Conservation (phyloP, 2,888 invertebrate species). For the Chorisops tibialis region DNA sequence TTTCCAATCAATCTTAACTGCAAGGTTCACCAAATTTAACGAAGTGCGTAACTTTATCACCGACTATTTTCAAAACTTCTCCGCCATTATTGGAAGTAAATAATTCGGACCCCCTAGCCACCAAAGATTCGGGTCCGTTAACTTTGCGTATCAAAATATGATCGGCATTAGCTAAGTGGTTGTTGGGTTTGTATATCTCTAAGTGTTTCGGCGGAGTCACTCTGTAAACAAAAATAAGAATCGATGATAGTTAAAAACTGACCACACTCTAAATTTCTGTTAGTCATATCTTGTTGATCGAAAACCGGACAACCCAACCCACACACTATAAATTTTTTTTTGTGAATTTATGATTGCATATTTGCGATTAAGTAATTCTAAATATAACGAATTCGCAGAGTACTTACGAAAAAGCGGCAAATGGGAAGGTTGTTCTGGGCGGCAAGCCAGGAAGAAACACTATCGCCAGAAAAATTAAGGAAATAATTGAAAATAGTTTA, state of each 20-base stretch:
- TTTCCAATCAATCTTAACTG: constrained; percentile 57
- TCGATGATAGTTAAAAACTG: too few species aligned
- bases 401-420: constrained; percentile 64
- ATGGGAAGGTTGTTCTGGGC: constrained; percentile 62
- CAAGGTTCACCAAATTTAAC: constrained; percentile 76
- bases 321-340: too few species aligned
- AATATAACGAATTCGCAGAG: too few species aligned
- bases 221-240: constrained; percentile 43
- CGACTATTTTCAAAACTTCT: constrained; percentile 70
- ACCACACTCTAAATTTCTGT: too few species aligned
- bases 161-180: constrained; percentile 65
- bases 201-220: constrained; percentile 54
- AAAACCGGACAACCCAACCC: too few species aligned
- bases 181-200: constrained; percentile 62
- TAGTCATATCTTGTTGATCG: too few species aligned
- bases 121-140: constrained; percentile 74
- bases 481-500: too few species aligned
- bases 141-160: constrained; percentile 67
- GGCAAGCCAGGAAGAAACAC: constrained; percentile 71
- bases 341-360: too few species aligned
- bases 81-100: constrained; percentile 79
- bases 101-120: constrained; percentile 65
- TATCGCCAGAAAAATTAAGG: constrained; percentile 55
- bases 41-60: constrained; percentile 65
- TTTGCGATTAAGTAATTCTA: too few species aligned